Percentiles rank a stretch among this genome's conserved stretches.
phyloP scores from a whole-genome alignment of 2,888 invertebrate genomes.

The Andrena bucephala region DNA sequence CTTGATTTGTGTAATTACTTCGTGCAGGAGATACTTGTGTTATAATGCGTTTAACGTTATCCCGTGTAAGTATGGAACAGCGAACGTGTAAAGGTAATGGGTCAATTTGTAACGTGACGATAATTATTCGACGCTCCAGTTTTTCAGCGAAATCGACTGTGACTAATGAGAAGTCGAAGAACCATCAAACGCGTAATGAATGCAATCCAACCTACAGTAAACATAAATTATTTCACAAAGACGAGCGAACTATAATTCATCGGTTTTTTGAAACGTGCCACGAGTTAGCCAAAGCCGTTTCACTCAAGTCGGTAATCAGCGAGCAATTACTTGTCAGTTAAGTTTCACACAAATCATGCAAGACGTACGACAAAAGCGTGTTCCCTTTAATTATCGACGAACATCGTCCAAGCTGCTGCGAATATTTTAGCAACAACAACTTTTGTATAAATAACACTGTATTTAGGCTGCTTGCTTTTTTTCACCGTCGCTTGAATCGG shows the following conservation, averaged over 20 bases:
- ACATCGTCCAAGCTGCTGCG: not conserved
- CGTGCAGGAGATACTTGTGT: not conserved
- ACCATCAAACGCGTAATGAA: slow-evolving; percentile 58
- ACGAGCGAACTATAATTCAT: slow-evolving; percentile 50
- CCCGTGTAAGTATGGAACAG: slow-evolving; percentile 8
- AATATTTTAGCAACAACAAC: slow-evolving; percentile 16
- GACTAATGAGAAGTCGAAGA: slow-evolving; percentile 62
- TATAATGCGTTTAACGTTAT: slow-evolving; percentile 5
- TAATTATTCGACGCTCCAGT: slow-evolving; percentile 57
- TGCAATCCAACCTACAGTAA: slow-evolving; percentile 43
- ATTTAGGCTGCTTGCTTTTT: not conserved
- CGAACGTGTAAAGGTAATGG: slow-evolving; percentile 8
- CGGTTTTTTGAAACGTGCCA: not conserved
- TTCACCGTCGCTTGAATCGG: not conserved
- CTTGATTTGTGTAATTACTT: not conserved
- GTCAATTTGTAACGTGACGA: slow-evolving; percentile 49
- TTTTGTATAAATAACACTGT: not conserved
- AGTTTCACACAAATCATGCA: slow-evolving; percentile 48
- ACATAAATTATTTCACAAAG: slow-evolving; percentile 54
- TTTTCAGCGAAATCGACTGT: slow-evolving; percentile 47
- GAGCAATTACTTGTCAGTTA: slow-evolving; percentile 52
- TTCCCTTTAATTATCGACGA: slow-evolving; percentile 28
- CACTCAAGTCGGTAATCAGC: slow-evolving; percentile 51
- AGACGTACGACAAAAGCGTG: slow-evolving; percentile 18
- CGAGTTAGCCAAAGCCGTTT: slow-evolving; percentile 26